Evolutionary conservation across 2,797 vertebrate genomes (phyloP), one percentile per base, ranked within the genome.

Genomic region (Columba guinea): DNA sequence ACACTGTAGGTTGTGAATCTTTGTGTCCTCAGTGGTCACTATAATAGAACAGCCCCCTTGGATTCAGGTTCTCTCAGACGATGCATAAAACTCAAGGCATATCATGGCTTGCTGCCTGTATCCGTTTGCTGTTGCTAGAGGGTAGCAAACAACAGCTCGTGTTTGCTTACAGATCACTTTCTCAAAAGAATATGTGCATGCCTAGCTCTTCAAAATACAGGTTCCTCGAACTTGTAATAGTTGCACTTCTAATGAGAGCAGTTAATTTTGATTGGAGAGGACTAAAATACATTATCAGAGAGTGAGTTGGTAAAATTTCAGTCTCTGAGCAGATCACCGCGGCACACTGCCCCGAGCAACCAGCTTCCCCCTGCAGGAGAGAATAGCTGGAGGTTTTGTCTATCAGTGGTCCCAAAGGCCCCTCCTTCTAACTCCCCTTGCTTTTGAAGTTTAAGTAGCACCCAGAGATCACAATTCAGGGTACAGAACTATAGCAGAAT

Each of bases 321-420:
- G 28, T 65, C 18, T 69, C 51, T 1, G 4, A 24, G 58, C 5
- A 26, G 67, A n/a, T 75, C 18, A 28, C 0, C 2, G 5, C 0
- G 2, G n/a, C 30, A 44, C 35, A 32, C 14, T 1, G 1, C 41
- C 58, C 21, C 14, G 7, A 67, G 41, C 55, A 83, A 37, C 3
- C 63, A 59, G 24, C 35, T 30, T 73, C 10, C 8, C 28, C 14
- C 26, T 20, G 46, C 67, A 76, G 78, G 51, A 76, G 51, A 62
- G 44, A 44, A 52, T 18, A 60, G 68, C 49, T 75, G 73, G 13
- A 58, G 58, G 19, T 15, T 6, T 52, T 20, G 6, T 30, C 4
- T 30, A 9, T 11, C 55, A n/a, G 46, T 52, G 67, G 13, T 71
- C 27, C 49, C 63, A 73, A 76, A 87, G 63, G 28, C 46, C 41